These are phyloP conservation scores for Phoeniculus purpureus DNA, from an alignment of 2,797 vertebrate genomes.

Conservation along the genomic window DNA sequence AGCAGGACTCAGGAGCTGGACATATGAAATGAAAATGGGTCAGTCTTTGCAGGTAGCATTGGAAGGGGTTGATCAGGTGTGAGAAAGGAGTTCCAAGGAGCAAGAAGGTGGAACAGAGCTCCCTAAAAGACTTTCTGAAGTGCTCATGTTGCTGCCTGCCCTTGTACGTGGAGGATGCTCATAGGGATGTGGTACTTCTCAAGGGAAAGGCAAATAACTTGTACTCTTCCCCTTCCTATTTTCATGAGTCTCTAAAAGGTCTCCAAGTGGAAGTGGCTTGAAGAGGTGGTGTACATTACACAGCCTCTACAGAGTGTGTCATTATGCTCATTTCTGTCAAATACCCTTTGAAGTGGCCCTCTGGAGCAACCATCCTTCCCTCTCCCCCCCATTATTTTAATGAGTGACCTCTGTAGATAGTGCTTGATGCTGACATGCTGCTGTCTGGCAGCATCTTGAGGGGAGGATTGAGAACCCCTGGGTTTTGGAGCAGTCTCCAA, in stretches of 20 bases:
- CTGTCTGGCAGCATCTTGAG: background rate
- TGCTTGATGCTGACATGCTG: background rate
- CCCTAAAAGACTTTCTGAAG: background rate
- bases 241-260: background rate
- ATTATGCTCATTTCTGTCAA: background rate
- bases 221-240: background rate
- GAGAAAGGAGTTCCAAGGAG: background rate
- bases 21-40: background rate
- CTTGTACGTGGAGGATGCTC: accelerated
- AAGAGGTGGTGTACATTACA: background rate
- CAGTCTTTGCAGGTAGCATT: background rate
- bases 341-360: background rate
- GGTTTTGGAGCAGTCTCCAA: background rate
- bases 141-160: background rate
- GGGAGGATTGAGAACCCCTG: background rate
- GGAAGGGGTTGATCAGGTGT: background rate
- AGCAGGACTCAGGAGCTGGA: background rate
- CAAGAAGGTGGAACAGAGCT: background rate
- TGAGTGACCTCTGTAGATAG: background rate
- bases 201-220: background rate
- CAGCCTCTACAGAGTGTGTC: background rate
- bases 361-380: background rate
- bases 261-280: background rate
- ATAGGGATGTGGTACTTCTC: background rate
- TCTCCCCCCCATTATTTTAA: background rate